phyloP scores from a whole-genome alignment of 2,113 vertebrate species.

The Notarius lentiginosus region DNA sequence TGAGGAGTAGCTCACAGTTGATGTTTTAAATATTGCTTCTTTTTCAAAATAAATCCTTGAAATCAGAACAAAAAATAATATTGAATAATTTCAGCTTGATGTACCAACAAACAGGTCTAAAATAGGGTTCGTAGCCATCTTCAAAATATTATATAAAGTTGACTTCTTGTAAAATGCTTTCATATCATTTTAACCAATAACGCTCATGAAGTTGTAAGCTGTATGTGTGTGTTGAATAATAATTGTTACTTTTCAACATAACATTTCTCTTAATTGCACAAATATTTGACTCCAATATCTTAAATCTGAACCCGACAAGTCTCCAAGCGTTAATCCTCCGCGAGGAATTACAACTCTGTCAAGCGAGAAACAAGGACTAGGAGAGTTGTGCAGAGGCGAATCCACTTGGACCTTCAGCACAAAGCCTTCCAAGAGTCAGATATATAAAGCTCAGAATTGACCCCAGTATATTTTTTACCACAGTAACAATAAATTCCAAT shows the following conservation, averaged over 20 bases:
- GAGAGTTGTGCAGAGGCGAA: background rate
- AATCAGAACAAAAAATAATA: too few relatives aligned
- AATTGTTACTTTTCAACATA: background rate
- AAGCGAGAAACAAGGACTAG: background rate
- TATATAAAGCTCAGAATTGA: background rate
- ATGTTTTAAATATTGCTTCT: too few relatives aligned
- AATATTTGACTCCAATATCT: background rate
- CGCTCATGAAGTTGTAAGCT: background rate
- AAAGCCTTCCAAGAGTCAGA: background rate
- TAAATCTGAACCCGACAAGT: background rate
- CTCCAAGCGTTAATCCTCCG: background rate
- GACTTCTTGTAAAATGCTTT: background rate
- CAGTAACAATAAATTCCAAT: slow-evolving; percentile 17
- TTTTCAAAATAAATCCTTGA: too few relatives aligned
- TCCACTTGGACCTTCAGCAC: background rate
- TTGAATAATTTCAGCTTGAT: too few relatives aligned
- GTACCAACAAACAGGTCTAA: background rate
- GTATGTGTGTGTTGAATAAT: background rate
- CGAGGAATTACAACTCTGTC: background rate
- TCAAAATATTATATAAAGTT: background rate
- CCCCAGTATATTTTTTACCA: slow-evolving; percentile 15
- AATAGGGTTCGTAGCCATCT: background rate
- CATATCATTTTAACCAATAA: background rate
- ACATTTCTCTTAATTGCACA: background rate
- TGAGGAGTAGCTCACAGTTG: too few relatives aligned